Evolutionary conservation across 2,797 vertebrate genomes (phyloP), one percentile per base, ranked within the genome.

Genomic region (Aulostomus chinensis): DNA sequence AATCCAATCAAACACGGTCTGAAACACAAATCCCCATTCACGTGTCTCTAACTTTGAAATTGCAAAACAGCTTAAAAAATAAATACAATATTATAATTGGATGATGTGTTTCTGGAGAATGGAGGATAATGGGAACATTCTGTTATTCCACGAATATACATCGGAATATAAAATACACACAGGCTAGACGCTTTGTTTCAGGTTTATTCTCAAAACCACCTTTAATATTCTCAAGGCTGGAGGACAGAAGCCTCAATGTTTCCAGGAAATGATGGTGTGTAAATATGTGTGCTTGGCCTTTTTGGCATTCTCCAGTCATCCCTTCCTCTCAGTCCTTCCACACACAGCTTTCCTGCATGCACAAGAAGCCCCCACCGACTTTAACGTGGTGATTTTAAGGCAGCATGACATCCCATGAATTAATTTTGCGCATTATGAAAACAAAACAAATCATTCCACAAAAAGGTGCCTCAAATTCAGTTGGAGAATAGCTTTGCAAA

Each of bases 181-280:
- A n/a, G n/a, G n/a, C n/a, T n/a, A 31, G 13, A 22, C 20, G 31
- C 26, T 63, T 56, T 26, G 13, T 45, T 62, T 74, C 8, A 22
- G 11, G 12, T 55, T 67, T 56, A 18, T 53, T 58, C 22, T 33
- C n/a, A 42, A 43, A 30, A 34, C 0, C 25, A 18, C 35, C 22
- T 22, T 43, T 72, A 64, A 80, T 58, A 53, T 80, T 80, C 69
- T 59, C 21, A 47, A 32, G 18, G 20, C 24, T 24, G 35, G 38
- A 56, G 20, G 38, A 53, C 18, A 43, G 16, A 42, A 18, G 29
- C 24, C 21, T 6, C 18, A 10, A n/a, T 22, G 37, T 9, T 12
- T 58, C 12, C 7, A 18, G 34, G 36, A 53, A 50, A 56, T 35
- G 11, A 56, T 39, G 15, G 15, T 14, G 31, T 34, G 22, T 25